Evolutionary conservation across 2,113 vertebrate genomes (phyloP).

Genomic region (Phylloscopus trochiloides): DNA sequence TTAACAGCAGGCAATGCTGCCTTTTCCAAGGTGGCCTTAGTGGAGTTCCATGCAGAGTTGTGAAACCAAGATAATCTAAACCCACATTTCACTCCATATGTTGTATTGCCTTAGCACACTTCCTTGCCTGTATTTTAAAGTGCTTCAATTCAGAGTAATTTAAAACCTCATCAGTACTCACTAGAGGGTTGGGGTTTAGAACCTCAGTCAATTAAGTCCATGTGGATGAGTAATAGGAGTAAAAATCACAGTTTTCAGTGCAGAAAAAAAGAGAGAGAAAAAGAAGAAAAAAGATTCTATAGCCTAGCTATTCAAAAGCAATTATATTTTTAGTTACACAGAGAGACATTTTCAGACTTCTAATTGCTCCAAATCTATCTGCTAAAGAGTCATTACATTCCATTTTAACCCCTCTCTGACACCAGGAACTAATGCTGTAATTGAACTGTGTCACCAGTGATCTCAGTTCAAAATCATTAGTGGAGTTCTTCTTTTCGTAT

Average conservation of each 20-base stretch:
- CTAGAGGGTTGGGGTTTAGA: conserved; percentile 61
- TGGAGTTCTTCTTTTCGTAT: conserved; percentile 21
- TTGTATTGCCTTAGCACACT: neutral
- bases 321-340: conserved; percentile 72
- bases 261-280: conserved; percentile 9
- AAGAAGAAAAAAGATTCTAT: conserved; percentile 27
- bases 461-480: conserved; percentile 56
- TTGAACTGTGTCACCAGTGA: conserved; percentile 67
- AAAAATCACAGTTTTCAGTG: conserved; percentile 47
- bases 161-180: conserved; percentile 53
- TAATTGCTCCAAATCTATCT: conserved; percentile 75
- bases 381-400: conserved; percentile 64
- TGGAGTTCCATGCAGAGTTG: neutral
- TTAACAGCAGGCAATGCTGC: neutral
- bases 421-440: conserved; percentile 60
- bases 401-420: conserved; percentile 73
- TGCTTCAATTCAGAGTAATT: conserved; percentile 43
- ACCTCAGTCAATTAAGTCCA: conserved; percentile 61
- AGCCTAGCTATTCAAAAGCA: conserved; percentile 63
- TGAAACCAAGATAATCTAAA: neutral
- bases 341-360: conserved; percentile 63
- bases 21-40: neutral
- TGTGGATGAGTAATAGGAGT: conserved; percentile 60
- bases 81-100: neutral
- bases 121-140: conserved; percentile 45